Base-by-base conservation (phyloP, 2,797 vertebrate species). In the Xyrichtys novacula region DNA sequence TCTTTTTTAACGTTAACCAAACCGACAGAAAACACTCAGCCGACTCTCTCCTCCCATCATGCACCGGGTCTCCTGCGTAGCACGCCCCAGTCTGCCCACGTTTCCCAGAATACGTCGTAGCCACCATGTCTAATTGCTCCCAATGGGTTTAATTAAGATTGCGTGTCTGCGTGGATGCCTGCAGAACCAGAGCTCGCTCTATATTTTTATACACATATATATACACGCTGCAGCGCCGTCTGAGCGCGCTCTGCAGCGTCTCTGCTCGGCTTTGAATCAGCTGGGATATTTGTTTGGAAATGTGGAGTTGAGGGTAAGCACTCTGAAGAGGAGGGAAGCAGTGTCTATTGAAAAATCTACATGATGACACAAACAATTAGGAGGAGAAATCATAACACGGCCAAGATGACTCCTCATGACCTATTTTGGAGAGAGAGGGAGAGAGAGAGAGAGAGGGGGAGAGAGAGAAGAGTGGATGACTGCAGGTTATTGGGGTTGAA, bases 311-410 rank as follows among this genome's bases (percentile, higher is more conserved):
- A 90, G 84, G 75, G 67, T 88, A 91, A 90, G 85, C 86, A 90
- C 74, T 82, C 75, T 88, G 84, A 91, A 91, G 87, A 88, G 87
- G 78, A 56, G 84, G 83, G 85, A 85, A 88, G 83, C 80, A 6
- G 59, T 60, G 79, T 80, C 84, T 87, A 82, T 88, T 91, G 88
- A 92, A 91, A 88, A 86, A 88, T 86, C 79, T 72, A 66, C 86
- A 80, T 40, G 66, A 90, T 88, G 91, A 92, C 91, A 92, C 87
- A 92, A 91, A 91, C 91, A 88, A 87, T 91, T 84, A 90, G 56
- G 62, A 89, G 72, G 76, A 74, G 86, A 86, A 85, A 83, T 84
- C 86, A 86, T 86, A 91, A 90, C 91, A 87, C 8, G 81, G 80
- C 78, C 92, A 92, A 92, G 87, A 92, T 90, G 90, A 86, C 86